Conservation (phyloP, 2,888 invertebrate species). For the Aporophyla nigra region DNA sequence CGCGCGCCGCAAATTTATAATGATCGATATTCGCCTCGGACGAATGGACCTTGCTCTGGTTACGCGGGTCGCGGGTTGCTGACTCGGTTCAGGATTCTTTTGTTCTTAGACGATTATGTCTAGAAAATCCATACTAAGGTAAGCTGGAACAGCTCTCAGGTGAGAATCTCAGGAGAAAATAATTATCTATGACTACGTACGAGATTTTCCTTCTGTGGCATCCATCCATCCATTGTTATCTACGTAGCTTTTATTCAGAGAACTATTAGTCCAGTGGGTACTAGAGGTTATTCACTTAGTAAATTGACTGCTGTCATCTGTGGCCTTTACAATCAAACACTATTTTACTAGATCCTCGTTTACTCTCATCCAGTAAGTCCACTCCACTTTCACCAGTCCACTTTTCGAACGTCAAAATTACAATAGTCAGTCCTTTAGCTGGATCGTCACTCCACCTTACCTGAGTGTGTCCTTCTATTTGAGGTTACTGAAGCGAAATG, state of each 20-base stretch:
- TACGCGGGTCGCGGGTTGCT: conserved; percentile 70
- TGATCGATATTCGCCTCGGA: conserved; percentile 88
- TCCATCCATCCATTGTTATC: too few relatives aligned
- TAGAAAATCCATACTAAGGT: background rate
- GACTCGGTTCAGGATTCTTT: conserved; percentile 49
- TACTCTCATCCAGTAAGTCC: background rate
- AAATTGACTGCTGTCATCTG: background rate
- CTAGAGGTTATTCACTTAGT: background rate
- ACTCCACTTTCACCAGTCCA: too few relatives aligned
- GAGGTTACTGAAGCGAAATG: background rate
- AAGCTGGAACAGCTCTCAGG: background rate
- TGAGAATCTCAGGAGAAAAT: background rate
- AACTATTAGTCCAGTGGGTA: background rate
- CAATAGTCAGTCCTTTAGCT: too few relatives aligned
- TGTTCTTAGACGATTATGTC: conserved; percentile 14
- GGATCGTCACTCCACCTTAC: too few relatives aligned
- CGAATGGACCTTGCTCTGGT: conserved; percentile 83
- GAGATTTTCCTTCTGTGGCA: too few relatives aligned
- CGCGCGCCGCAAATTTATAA: conserved; percentile 87
- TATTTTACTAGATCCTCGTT: background rate
- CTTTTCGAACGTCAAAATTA: too few relatives aligned
- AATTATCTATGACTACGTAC: too few relatives aligned
- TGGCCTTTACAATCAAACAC: background rate
- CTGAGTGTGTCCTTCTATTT: background rate
- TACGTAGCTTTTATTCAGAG: too few relatives aligned